Evolutionary conservation across 1,140 invertebrate species (phyloP), one percentile per base, ranked within the genome.

Genomic region (Acyrthosiphon pisum): DNA sequence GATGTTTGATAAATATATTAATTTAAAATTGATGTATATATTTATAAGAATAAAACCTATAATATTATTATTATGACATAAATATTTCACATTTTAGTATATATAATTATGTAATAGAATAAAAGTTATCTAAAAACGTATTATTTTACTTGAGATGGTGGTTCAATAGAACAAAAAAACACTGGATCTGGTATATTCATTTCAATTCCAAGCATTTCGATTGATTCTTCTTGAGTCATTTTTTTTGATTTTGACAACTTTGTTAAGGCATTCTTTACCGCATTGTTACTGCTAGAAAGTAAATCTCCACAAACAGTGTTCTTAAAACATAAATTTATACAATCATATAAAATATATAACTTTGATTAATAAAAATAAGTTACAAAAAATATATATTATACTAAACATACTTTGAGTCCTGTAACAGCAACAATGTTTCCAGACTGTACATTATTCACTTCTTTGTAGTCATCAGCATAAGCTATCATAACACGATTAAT

Each of bases 101-200:
- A 60, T 60, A 8, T 60, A 56, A 26, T 56, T 26, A 26, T 56
- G 8, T 26, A 56, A 7, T 7, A 8, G 56, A 56, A 56, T 26
- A 26, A 56, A 56, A 26, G 23, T 76, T n/a, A n/a, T 1, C n/a
- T 30, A 44, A 60, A 18, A 20, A 90, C 18, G 44, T 18, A 56
- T 81, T 68, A 35, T 23, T 46, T 94, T 95, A 95, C 95, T 93
- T 97, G 94, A 92, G 98, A 98, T 0, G 98, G 97, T 1, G 99
- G 97, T 96, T 99, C 99, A 91, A 99, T 97, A 1, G 98, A 98
- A 95, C 99, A 99, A 94, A 99, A 99, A 95, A 99, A 99, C 1
- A 99, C 99, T 2, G 99, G 98, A 94, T 99, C 97, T 1, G 98
- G 98, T 93, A 98, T 95, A 86, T 96, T 96, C 4, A 97, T 96